Evolutionary conservation across 1,140 invertebrate genomes (phyloP).

Genomic region (Ephestia elutella): DNA sequence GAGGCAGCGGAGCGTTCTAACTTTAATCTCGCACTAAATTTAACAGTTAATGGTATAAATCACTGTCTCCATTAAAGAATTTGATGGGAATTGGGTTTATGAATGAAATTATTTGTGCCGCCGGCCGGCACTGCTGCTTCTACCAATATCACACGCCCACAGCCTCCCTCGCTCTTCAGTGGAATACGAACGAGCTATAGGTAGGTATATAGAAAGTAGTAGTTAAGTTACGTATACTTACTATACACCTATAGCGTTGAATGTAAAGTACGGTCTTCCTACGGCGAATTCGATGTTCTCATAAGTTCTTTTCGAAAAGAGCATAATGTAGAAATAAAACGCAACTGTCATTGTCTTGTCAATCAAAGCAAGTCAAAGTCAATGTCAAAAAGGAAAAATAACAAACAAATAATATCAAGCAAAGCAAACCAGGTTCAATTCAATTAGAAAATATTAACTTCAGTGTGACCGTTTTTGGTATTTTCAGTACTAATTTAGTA

Average conservation of each 20-base stretch:
- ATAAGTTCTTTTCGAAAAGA: neutral
- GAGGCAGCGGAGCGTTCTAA: constrained; percentile 23
- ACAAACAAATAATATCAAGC: neutral
- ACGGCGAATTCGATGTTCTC: constrained; percentile 28
- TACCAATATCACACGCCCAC: constrained; percentile 57
- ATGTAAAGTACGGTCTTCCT: constrained; percentile 39
- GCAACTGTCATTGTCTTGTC: neutral
- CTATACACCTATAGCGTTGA: constrained; percentile 25
- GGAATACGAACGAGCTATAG: constrained; percentile 28
- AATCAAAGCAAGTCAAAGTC: too few species aligned
- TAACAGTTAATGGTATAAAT: constrained; percentile 33
- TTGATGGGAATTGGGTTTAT: constrained; percentile 40
- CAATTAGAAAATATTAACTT: too few species aligned
- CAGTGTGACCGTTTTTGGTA: too few species aligned
- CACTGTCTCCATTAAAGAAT: constrained; percentile 52
- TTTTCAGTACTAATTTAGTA: too few species aligned
- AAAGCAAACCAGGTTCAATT: too few species aligned
- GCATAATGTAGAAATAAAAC: constrained; percentile 3
- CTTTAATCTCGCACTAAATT: constrained; percentile 30
- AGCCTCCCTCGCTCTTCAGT: constrained; percentile 56
- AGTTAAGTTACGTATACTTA: constrained; percentile 4
- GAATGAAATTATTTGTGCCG: constrained; percentile 40
- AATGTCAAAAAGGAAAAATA: constrained; percentile 1
- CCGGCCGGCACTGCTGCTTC: constrained; percentile 46
- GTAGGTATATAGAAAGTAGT: constrained; percentile 49